phyloP scores from a whole-genome alignment of 2,888 invertebrate species.

The Serrognathus titanus region DNA sequence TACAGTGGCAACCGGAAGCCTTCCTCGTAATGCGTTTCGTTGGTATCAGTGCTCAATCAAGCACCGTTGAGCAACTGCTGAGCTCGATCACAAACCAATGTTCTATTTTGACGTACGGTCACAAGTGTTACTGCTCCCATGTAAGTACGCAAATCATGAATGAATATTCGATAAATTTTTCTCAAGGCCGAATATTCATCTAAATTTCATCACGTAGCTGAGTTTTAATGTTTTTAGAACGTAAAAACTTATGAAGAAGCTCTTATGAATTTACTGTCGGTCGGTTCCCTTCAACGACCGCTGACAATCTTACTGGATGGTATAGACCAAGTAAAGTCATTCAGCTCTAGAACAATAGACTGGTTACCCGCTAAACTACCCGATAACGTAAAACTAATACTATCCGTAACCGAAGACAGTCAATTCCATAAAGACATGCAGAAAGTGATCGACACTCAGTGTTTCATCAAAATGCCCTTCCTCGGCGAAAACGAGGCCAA shows the following conservation, averaged over 20 bases:
- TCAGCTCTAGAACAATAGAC: constrained; percentile 61
- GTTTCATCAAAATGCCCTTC: constrained; percentile 51
- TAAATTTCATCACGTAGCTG: no score
- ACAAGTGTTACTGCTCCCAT: constrained; percentile 61
- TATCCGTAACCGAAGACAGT: constrained; percentile 65
- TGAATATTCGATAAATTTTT: no score
- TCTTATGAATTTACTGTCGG: constrained; percentile 55
- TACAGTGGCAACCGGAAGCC: constrained; percentile 62
- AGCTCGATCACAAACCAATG: constrained; percentile 75
- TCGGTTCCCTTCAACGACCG: constrained; percentile 56
- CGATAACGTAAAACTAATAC: constrained; percentile 70
- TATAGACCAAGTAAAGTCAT: constrained; percentile 59
- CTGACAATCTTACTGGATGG: constrained; percentile 75
- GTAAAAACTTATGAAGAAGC: constrained; percentile 66
- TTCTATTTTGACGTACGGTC: constrained; percentile 65
- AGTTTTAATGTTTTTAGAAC: constrained; percentile 53
- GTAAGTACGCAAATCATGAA: constrained; percentile 45
- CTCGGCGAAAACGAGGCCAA: constrained; percentile 53
- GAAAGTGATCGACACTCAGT: constrained; percentile 35
- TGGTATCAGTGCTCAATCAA: constrained; percentile 63
- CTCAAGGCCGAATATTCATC: no score
- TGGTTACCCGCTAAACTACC: constrained; percentile 78
- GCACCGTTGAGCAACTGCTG: constrained; percentile 66
- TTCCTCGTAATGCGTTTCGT: constrained; percentile 57
- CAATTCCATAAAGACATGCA: constrained; percentile 46